Base-by-base conservation (phyloP, 2,888 invertebrate species). In the Drosophila colorata region DNA sequence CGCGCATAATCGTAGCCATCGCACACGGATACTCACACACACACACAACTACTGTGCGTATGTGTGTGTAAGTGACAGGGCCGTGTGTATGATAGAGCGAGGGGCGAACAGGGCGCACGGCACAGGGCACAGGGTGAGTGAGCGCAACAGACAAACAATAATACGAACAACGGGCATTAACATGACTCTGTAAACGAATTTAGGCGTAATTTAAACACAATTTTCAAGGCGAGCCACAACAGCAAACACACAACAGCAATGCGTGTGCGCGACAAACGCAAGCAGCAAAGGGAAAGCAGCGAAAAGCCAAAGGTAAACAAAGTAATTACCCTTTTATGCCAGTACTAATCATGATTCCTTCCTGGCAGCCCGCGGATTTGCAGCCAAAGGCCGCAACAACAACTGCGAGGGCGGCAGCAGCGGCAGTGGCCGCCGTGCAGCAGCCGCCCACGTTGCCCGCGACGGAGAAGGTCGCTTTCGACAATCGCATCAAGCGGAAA, bases 401-500 rank as follows among this genome's bases (percentile, higher is more conserved):
- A 4, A 14, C 57, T 44, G 7, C 41, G 13, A 7, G 66, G 23
- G 20, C 46, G 2, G 3, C 55, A 16, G 14, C 51, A 4, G 13
- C 59, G 41, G 5, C 41, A 14, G 6, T 69, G 18, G 20, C 46
- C 40, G 6, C 57, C 13, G 37, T 55, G 13, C 61, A 61, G 6
- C 60, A 53, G 13, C 46, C 53, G 18, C 33, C 71, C n/a, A 48
- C 55, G 31, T 74, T 89, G 60, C 70, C 80, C 20, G 60, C 80
- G 0, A 52, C 83, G 23, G 89, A 90, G 48, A 91, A 90, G 60
- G 82, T 90, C 6, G 82, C 87, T 23, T 91, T 90, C 46, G 91
- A 91, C 55, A 91, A 91, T 65, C 91, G 91, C 48, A 91, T 91
- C 41, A 91, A 91, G 52, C 90, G 91, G 0, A 91, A 91, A 63